Base-by-base conservation (phyloP, 2,113 vertebrate genomes). In the Spilogale gracilis region DNA sequence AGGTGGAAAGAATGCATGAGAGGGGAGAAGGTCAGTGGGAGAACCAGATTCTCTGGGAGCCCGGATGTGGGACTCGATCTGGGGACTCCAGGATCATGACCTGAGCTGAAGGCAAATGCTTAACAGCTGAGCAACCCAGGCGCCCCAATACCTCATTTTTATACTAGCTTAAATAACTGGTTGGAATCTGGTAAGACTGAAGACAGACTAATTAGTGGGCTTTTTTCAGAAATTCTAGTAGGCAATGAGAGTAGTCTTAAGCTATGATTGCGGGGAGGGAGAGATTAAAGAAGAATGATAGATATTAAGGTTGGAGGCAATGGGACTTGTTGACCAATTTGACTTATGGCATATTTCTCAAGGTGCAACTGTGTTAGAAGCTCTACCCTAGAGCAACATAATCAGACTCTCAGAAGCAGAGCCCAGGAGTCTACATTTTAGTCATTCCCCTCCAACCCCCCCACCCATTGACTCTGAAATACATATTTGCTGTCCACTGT, bases 171-270 rank as follows among this genome's bases (percentile, higher is more conserved):
- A 27, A 78, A 48, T 27, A 93, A 32, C n/a, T 65, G n/a, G 20
- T 76, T 23, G 93, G 63, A 83, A n/a, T 16, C 27, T 82, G 12
- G 5, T 79, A 88, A 69, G 48, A 79, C 54, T 30, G 3, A 32
- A 94, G 60, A 18, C 3, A 18, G 45, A n/a, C 7, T 90, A 95
- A 79, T 87, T 52, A 74, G 58, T 52, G 81, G 21, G 5, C 23
- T 85, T 25, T 91, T 91, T 90, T 27, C 32, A 30, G 30, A 61
- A 76, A 85, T 81, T 38, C 76, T 85, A n/a, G 16, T 84, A 76
- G 76, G 81, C 73, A 32, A 87, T 60, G 14, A n/a, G 16, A 80
- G 8, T 1, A 6, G 2, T 20, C 45, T 61, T 30, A 58, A 3
- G 5, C 78, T 25, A 2, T 85, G 65, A 93, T 74, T 38, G 0